A percentile compares a stretch with the other conserved stretches of the same genome.
Evolutionary conservation across 1,140 invertebrate genomes (phyloP).

Genomic region (Drosophila biarmipes): DNA sequence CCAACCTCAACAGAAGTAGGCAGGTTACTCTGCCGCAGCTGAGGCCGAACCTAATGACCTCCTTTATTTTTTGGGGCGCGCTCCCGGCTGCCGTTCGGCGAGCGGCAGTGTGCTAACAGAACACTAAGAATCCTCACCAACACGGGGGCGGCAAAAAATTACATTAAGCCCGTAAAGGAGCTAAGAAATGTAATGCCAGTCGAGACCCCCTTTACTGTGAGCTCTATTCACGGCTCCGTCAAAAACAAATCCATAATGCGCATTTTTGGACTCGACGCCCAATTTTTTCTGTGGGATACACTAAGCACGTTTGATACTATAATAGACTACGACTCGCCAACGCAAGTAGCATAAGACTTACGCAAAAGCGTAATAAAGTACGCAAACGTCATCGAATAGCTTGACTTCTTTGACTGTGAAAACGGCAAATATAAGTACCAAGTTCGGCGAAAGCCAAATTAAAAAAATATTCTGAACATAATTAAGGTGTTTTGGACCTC

Average conservation of each 20-base stretch:
- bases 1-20: neutral
- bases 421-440: slow-evolving; percentile 17
- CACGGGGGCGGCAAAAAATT: too few relatives aligned
- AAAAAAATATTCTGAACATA: slow-evolving; percentile 10
- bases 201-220: too few relatives aligned
- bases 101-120: neutral
- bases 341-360: slow-evolving; percentile 4
- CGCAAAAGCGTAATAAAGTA: slow-evolving; percentile 1
- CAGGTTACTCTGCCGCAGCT: neutral
- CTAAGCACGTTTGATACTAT: neutral
- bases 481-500: slow-evolving; percentile 15
- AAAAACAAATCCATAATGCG: neutral
- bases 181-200: too few relatives aligned
- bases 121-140: slow-evolving; percentile 8
- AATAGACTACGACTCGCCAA: neutral
- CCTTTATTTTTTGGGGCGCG: too few relatives aligned
- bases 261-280: too few relatives aligned
- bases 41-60: neutral
- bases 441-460: slow-evolving; percentile 9
- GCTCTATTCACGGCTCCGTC: neutral
- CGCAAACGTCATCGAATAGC: slow-evolving; percentile 3
- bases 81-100: too few relatives aligned
- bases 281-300: neutral
- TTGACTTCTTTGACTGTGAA: slow-evolving; percentile 9
- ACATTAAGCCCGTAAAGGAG: too few relatives aligned